phyloP scores from a whole-genome alignment of 1,140 invertebrate species.

The Drosophila tristis region DNA sequence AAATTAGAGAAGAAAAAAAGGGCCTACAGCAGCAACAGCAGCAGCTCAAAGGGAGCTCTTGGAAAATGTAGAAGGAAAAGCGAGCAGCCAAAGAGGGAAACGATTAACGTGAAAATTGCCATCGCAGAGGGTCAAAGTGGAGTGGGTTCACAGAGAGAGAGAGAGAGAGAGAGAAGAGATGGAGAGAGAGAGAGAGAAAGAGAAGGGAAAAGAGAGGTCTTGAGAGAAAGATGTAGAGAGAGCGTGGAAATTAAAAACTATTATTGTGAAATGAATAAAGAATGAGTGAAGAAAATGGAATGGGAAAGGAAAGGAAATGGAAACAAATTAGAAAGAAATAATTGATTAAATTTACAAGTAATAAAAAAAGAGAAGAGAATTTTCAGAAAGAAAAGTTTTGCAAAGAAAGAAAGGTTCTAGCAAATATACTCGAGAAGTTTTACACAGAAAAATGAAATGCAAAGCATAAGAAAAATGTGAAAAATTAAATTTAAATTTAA shows the following conservation, averaged over 20 bases:
- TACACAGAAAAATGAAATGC: no score
- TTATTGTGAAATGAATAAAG: constrained; percentile 34
- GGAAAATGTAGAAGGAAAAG: constrained; percentile 32
- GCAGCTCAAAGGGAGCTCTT: constrained; percentile 13
- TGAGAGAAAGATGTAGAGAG: constrained; percentile 15
- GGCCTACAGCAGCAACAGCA: constrained; percentile 1
- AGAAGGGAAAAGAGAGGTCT: neutral
- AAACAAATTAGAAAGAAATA: constrained; percentile 15
- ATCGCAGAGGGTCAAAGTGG: constrained; percentile 57
- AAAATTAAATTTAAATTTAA: no score
- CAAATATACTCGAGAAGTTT: no score
- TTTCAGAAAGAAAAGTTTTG: neutral
- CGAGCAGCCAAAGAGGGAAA: constrained; percentile 17
- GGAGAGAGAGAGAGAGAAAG: neutral
- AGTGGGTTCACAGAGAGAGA: constrained; percentile 4
- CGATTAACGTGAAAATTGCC: constrained; percentile 62
- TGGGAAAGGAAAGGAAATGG: constrained; percentile 23
- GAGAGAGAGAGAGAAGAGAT: neutral
- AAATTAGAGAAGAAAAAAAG: constrained; percentile 7
- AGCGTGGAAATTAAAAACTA: constrained; percentile 49
- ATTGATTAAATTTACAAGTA: neutral
- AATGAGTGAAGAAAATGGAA: constrained; percentile 20
- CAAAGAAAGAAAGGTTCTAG: neutral
- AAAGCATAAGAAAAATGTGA: no score
- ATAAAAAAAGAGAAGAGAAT: neutral